Evolutionary conservation across 2,797 vertebrate species (phyloP), one percentile per base, ranked within the genome.

Genomic region (Cottoperca gobio): DNA sequence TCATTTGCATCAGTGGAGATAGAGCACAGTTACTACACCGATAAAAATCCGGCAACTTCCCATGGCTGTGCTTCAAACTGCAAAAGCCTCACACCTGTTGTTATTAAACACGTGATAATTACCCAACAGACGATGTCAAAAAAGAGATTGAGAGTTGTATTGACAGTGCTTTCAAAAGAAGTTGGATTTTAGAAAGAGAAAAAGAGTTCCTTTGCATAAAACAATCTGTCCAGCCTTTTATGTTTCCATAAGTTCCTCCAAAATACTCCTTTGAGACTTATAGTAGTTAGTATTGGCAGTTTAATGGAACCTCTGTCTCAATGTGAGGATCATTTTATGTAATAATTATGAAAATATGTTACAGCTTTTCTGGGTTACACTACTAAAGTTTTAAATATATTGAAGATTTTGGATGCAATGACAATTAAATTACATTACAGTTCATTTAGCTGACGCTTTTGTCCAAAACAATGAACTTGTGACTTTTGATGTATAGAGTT

Each of bases 171-270:
- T 50, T 24, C 48, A 50, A 50, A 19, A n/a, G 23, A 39, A 11
- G 10, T 6, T 64, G 46, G 23, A 50, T 65, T 40, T 40, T 48
- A 52, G 35, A n/a, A 64, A 65, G 35, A 40, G 21, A 24, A 65
- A 31, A 39, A 24, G 10, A 65, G 11, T 26, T 26, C 17, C 11
- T 52, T 52, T 40, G 33, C 62, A 40, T 28, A n/a, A 40, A 65
- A 52, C 48, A 64, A 39, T 50, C 33, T 39, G 35, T 40, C 33
- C 33, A 65, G 16, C 21, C 19, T 52, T 24, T 28, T 52, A 42
- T 53, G 23, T 52, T 40, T 52, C 24, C 35, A 65, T 50, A 42
- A 26, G 52, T 65, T 48, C 17, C 23, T 52, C 16, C 5, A 19
- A 26, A 50, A 52, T 39, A 26, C 48, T 28, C 33, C 23, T 26